Percentiles rank a stretch among this genome's conserved stretches.
Evolutionary conservation across 2,888 invertebrate genomes (phyloP).

Genomic region (Camponotus fellah): DNA sequence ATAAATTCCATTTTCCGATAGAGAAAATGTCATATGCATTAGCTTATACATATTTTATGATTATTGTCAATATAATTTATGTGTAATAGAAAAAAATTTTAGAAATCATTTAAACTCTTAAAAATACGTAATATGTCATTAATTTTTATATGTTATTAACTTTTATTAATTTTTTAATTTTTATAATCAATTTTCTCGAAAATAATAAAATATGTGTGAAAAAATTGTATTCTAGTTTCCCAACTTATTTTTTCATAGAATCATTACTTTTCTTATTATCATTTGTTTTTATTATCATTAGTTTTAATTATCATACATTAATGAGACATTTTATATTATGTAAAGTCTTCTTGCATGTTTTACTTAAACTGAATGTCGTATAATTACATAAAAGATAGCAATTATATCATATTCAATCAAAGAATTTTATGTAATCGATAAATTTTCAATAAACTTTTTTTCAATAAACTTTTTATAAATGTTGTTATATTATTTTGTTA

Average conservation of each 20-base stretch:
- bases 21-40: too few relatives aligned
- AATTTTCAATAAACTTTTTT: too few relatives aligned
- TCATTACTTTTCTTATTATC: not conserved
- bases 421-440: too few relatives aligned
- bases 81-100: too few relatives aligned
- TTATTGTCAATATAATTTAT: too few relatives aligned
- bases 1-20: too few relatives aligned
- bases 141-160: too few relatives aligned
- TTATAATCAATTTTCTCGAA: not conserved
- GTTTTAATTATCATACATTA: not conserved
- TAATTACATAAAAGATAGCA: not conserved
- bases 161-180: not conserved
- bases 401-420: not conserved
- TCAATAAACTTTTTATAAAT: too few relatives aligned
- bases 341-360: not conserved
- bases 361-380: not conserved
- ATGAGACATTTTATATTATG: not conserved
- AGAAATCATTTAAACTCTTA: too few relatives aligned
- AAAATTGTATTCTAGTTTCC: not conserved
- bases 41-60: too few relatives aligned
- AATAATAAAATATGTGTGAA: not conserved
- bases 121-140: too few relatives aligned
- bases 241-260: not conserved
- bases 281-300: not conserved
- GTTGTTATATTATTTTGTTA: too few relatives aligned